Percentiles rank a stretch among this genome's conserved stretches.
Evolutionary conservation across 23 tunicate species (phyloP).

Genomic region (Ascidia mentula): DNA sequence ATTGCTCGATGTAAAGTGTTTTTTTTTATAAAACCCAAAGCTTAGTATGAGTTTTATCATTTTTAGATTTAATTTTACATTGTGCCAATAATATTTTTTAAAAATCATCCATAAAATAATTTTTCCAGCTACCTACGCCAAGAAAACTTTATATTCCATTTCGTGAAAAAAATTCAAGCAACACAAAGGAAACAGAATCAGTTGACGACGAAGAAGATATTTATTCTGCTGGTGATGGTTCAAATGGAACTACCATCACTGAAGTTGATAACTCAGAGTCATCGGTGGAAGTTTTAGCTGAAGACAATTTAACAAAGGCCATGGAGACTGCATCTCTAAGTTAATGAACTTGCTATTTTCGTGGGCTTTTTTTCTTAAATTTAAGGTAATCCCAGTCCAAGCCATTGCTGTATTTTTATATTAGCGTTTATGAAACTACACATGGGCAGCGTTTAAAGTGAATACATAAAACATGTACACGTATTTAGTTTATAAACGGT

Average conservation of each 20-base stretch:
- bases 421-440: no score
- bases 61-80: no score
- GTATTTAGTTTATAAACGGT: constrained; percentile 22
- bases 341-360: not conserved
- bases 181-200: not conserved
- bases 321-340: not conserved
- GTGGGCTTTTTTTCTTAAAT: no score
- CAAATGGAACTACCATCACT: not conserved
- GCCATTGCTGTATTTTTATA: no score
- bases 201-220: constrained; percentile 7
- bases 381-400: no score
- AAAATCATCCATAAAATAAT: no score
- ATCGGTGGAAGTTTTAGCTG: constrained; percentile 24
- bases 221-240: not conserved
- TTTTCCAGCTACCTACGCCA: constrained; percentile 23
- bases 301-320: constrained; percentile 36
- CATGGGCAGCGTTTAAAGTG: no score
- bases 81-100: no score
- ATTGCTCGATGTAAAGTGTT: no score
- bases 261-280: not conserved
- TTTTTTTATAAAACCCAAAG: no score
- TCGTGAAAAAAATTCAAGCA: constrained; percentile 15
- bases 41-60: no score
- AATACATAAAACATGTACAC: no score
- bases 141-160: constrained; percentile 27